Evolutionary conservation across 2,797 vertebrate species (phyloP).

Genomic region (Amazona finschi): DNA sequence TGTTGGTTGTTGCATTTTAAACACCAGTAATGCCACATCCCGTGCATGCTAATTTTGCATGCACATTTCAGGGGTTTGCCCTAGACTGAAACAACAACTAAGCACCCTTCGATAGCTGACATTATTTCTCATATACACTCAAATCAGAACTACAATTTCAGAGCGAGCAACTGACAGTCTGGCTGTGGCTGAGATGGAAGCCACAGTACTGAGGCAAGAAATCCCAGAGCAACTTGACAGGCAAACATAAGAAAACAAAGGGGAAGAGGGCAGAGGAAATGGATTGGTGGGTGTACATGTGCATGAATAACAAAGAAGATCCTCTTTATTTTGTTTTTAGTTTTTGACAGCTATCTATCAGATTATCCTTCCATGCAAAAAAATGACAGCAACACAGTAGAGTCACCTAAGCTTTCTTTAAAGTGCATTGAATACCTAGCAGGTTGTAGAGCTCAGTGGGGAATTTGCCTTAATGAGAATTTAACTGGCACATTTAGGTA

Average conservation of each 20-base stretch:
- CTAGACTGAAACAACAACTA: neutral
- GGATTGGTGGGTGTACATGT: neutral
- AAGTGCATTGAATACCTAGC: neutral
- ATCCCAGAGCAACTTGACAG: neutral
- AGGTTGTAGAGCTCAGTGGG: neutral
- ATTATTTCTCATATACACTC: neutral
- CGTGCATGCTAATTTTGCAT: neutral
- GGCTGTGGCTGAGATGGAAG: neutral
- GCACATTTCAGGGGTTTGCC: rapidly evolving
- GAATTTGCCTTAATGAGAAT: neutral
- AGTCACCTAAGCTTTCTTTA: neutral
- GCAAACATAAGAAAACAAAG: neutral
- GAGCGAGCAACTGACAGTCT: neutral
- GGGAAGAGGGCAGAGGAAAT: neutral
- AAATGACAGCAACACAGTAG: neutral
- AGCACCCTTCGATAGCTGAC: neutral
- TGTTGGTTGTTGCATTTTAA: neutral
- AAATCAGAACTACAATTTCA: neutral
- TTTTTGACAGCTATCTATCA: neutral
- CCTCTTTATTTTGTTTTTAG: rapidly evolving
- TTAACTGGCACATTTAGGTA: neutral
- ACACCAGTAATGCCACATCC: neutral
- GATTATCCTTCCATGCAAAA: neutral
- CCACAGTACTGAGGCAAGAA: neutral
- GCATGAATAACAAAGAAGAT: neutral